Base-by-base conservation (phyloP, 2,113 vertebrate species). In the Anarhynchus alexandrinus region DNA sequence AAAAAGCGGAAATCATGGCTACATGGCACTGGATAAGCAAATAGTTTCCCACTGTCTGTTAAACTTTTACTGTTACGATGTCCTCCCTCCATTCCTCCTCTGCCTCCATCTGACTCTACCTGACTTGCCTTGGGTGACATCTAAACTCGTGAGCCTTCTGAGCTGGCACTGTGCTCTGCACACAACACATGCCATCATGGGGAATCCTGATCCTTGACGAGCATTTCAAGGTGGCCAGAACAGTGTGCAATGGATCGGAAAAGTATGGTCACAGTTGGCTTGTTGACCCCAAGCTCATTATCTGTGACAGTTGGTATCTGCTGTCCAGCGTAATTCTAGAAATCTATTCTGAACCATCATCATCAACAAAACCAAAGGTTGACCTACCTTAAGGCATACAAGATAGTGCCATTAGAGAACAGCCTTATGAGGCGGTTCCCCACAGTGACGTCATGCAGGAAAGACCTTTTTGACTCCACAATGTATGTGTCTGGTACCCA, bases 401-500 rank as follows among this genome's bases (percentile, higher is more conserved):
- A 95, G 81, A 99, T 98, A 0, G 99, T 99, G 78, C 99, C 99
- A 1, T 99, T 99, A 88, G 99, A 98, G 97, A 99, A 99, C 62
- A 99, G 97, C 43, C 99, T 98, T 71, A 99, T 96, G 71, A 99
- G 98, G 51, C 99, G 98, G 91, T 99, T 99, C 58, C 99, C 98
- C 96, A 99, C 98, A 0, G 99, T 99, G 93, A 99, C 98, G 0
- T 99, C 99, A 0, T 99, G 99, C 84, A 99, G 98, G 93, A 99
- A 99, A 94, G 99, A 99, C 30, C 96, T 98, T 82, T 99, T 99
- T 25, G 99, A 99, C 90, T 99, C 99, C 26, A 99, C 98, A 12
- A 99, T 99, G 88, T 99, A 99, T 1, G 99, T 99, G 96, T 99
- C 99, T 1, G 99, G 99, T 73, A 99, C 99, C 99, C 99, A 99